These are phyloP conservation scores for Listronotus oregonensis DNA, from an alignment of 1,140 invertebrate species.

Conservation along the genomic window DNA sequence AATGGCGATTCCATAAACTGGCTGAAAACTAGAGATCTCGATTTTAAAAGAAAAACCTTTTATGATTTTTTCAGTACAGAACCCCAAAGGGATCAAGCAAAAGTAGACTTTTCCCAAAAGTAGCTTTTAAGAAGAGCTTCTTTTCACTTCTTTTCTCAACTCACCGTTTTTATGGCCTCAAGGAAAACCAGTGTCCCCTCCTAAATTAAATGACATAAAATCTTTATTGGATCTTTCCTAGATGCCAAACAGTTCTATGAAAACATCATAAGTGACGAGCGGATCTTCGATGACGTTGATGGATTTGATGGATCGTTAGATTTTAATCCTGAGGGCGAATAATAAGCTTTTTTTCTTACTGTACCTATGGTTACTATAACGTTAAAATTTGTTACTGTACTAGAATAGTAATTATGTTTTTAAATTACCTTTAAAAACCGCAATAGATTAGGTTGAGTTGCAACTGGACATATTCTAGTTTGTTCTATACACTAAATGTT, in stretches of 20 bases:
- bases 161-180: not conserved
- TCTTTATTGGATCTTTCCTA: not conserved
- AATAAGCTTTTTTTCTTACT: no score
- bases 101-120: not conserved
- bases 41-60: no score
- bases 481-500: no score
- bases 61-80: conserved; percentile 1
- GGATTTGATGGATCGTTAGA: not conserved
- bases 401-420: no score
- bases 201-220: not conserved
- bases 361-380: no score
- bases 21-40: not conserved
- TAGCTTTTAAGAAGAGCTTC: not conserved
- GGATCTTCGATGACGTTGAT: conserved; percentile 2
- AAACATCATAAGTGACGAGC: not conserved
- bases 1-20: not conserved
- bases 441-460: no score
- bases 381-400: no score
- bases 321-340: not conserved
- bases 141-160: not conserved
- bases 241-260: conserved; percentile 1
- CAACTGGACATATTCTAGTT: no score
- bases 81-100: not conserved
- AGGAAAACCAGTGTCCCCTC: not conserved
- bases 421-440: no score